Percentiles rank a stretch among this genome's conserved stretches.
These are phyloP conservation scores for Tamandua tetradactyla DNA, from an alignment of 2,797 vertebrate genomes.

Conservation along the genomic window DNA sequence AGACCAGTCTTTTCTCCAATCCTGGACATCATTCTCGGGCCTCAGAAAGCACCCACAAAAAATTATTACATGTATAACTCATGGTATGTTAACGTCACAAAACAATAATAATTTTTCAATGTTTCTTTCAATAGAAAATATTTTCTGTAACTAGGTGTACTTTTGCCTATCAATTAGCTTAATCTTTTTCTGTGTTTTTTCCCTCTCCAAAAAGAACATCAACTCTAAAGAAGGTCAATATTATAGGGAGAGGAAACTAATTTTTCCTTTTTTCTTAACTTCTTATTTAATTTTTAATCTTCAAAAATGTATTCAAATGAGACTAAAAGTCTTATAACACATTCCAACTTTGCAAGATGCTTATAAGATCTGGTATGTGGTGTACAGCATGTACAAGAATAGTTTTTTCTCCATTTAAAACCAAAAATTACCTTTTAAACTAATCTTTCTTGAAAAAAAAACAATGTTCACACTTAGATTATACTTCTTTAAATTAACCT, in stretches of 20 bases:
- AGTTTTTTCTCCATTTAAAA: slow-evolving; percentile 25
- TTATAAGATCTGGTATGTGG: not conserved
- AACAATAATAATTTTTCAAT: not conserved
- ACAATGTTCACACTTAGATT: too few species aligned
- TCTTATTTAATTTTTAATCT: not conserved
- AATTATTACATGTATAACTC: not conserved
- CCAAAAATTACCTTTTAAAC: not conserved
- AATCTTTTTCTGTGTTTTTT: not conserved
- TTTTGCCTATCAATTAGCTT: not conserved
- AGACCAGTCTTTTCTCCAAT: not conserved
- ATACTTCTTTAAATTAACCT: slow-evolving; percentile 21
- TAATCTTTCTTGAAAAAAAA: not conserved
- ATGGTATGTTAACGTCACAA: not conserved
- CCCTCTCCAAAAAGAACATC: not conserved
- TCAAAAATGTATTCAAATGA: not conserved
- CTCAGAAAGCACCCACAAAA: not conserved
- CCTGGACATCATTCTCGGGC: not conserved
- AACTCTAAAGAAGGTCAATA: not conserved
- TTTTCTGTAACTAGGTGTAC: not conserved
- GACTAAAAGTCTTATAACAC: not conserved
- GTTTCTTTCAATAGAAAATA: not conserved
- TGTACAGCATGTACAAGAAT: not conserved
- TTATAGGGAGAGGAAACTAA: not conserved
- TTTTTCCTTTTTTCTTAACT: not conserved
- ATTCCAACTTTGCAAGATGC: not conserved